Conservation (phyloP, 1,140 invertebrate genomes). For the Wasmannia auropunctata region DNA sequence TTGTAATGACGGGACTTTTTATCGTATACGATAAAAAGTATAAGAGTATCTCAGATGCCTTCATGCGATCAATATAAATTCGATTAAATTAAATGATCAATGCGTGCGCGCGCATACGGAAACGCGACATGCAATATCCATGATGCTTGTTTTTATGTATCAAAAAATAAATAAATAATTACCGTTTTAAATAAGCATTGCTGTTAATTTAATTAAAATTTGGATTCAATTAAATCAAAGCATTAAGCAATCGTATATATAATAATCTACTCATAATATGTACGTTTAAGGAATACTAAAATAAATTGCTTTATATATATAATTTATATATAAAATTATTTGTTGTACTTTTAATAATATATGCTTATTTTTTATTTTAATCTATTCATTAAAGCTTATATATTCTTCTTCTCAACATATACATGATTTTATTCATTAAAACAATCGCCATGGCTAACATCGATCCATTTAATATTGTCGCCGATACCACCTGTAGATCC, state of each 20-base stretch:
- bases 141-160: background rate
- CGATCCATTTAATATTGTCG: background rate
- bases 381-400: background rate
- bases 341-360: background rate
- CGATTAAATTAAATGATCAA: conserved; percentile 28
- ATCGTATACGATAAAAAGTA: too few species aligned
- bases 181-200: background rate
- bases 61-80: background rate
- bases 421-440: background rate
- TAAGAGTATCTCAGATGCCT: background rate
- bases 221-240: background rate
- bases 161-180: background rate
- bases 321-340: background rate
- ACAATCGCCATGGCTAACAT: background rate
- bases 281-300: background rate
- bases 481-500: background rate
- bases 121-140: background rate
- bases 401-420: background rate
- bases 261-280: background rate
- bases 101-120: background rate
- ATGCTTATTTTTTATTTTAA: background rate
- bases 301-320: too few species aligned
- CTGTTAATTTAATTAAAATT: conserved; percentile 3
- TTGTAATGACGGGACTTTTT: background rate
- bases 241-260: background rate